A percentile compares a stretch with the other conserved stretches of the same genome.
Evolutionary conservation across 2,797 vertebrate genomes (phyloP).

Genomic region (Syndactyla subalaris): DNA sequence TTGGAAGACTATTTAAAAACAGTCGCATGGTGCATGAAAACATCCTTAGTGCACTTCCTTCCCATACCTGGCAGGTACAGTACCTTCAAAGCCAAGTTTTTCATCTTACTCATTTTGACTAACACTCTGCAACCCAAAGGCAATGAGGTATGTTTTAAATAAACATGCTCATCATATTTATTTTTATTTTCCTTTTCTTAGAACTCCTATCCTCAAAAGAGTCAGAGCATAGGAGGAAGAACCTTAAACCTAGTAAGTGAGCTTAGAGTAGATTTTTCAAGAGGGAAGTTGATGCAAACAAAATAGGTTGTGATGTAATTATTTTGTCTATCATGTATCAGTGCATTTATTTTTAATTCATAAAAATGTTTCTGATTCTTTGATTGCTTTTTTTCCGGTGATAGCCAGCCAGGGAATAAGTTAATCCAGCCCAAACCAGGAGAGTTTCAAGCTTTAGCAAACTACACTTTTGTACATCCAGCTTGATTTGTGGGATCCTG

Average conservation of each 20-base stretch:
- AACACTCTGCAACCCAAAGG: neutral
- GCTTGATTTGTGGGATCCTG: neutral
- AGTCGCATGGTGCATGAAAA: neutral
- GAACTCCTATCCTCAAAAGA: neutral
- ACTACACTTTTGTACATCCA: neutral
- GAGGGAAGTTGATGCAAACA: neutral
- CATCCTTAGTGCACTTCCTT: rapidly evolving
- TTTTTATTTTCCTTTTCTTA: neutral
- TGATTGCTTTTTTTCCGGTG: neutral
- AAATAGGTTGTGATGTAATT: neutral
- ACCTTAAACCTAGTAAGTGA: neutral
- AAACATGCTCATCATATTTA: neutral
- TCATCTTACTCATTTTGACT: neutral
- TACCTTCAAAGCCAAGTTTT: neutral
- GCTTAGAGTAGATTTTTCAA: neutral
- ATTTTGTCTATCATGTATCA: neutral
- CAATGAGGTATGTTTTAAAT: neutral
- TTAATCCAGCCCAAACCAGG: neutral
- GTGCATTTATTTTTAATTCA: neutral
- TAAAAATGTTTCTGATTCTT: neutral
- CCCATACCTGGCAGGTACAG: neutral
- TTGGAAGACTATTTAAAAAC: neutral
- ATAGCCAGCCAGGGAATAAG: neutral
- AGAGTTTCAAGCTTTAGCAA: neutral
- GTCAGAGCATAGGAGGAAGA: neutral